Percentiles rank a stretch among this genome's conserved stretches.
These are phyloP conservation scores for Penaeus monodon DNA, from an alignment of 2,888 invertebrate genomes.

Conservation along the genomic window DNA sequence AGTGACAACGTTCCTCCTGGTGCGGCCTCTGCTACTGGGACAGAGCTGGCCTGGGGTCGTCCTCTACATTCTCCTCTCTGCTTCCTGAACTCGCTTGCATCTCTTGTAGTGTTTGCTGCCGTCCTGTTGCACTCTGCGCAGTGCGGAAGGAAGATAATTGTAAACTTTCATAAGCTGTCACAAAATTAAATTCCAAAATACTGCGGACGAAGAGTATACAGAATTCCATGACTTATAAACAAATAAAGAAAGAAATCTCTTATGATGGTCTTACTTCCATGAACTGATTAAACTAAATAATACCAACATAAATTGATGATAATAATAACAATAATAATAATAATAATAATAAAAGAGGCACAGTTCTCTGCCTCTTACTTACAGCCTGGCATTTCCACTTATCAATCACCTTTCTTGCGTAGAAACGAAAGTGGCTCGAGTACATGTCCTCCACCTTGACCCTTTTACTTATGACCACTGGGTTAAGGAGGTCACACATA, in stretches of 20 bases:
- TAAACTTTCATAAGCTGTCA: not conserved
- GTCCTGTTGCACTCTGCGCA: not conserved
- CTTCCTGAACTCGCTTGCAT: not conserved
- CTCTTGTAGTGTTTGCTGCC: slow-evolving; percentile 18
- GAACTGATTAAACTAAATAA: not conserved
- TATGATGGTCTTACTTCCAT: too few species aligned
- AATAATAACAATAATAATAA: too few species aligned
- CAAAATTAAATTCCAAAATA: too few species aligned
- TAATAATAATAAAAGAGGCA: too few species aligned
- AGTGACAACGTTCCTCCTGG: too few species aligned
- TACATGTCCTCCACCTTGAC: slow-evolving; percentile 10
- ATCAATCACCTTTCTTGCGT: not conserved
- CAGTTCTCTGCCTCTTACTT: not conserved
- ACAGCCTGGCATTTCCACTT: slow-evolving; percentile 4
- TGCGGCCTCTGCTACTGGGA: too few species aligned
- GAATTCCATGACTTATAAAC: too few species aligned
- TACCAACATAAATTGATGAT: not conserved
- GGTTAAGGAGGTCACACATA: not conserved
- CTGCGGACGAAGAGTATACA: too few species aligned
- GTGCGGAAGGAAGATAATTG: not conserved
- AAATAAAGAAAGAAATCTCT: too few species aligned
- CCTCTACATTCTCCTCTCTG: not conserved
- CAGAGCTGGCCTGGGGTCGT: not conserved
- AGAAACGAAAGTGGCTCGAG: not conserved
- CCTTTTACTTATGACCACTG: not conserved